Evolutionary conservation across 2,888 invertebrate genomes (phyloP).

Genomic region (Sisyra nigra): DNA sequence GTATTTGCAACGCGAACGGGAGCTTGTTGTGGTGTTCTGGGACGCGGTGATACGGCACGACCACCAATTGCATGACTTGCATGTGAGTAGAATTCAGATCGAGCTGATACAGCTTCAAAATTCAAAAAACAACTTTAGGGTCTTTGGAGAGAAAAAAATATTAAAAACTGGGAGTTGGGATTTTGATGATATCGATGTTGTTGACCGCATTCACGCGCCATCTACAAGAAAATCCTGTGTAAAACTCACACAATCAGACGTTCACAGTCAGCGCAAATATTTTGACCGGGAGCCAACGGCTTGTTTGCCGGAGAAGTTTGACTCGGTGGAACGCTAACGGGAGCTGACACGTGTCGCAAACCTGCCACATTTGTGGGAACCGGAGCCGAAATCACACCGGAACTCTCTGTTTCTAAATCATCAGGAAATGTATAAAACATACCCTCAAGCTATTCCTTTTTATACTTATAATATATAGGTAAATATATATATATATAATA

Average conservation of each 20-base stretch:
- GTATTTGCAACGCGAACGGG: slow-evolving; percentile 26
- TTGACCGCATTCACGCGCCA: slow-evolving; percentile 3
- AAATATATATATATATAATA: background rate
- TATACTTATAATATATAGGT: background rate
- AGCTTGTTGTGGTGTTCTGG: slow-evolving; percentile 32
- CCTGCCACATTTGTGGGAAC: slow-evolving; percentile 34
- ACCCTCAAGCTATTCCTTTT: background rate
- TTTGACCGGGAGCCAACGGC: slow-evolving; percentile 72
- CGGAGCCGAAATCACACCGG: slow-evolving; percentile 30
- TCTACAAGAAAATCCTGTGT: slow-evolving; percentile 1
- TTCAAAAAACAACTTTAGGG: background rate
- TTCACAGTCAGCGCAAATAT: slow-evolving; percentile 94
- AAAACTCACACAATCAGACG: slow-evolving; percentile 90
- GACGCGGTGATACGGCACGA: slow-evolving; percentile 40
- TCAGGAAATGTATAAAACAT: background rate
- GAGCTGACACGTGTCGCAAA: slow-evolving; percentile 59
- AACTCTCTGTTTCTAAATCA: background rate
- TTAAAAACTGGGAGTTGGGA: too few relatives aligned
- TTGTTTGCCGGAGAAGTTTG: slow-evolving; percentile 44
- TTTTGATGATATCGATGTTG: background rate
- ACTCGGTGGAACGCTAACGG: slow-evolving; percentile 39
- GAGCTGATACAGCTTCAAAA: slow-evolving; percentile 10
- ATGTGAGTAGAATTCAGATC: slow-evolving; percentile 51
- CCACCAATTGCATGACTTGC: slow-evolving; percentile 62
- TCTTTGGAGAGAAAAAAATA: too few relatives aligned